These are phyloP conservation scores for Chrysogorgia sp. DNA, from an alignment of 92 coral and sea anemone genomes.

Conservation along the genomic window DNA sequence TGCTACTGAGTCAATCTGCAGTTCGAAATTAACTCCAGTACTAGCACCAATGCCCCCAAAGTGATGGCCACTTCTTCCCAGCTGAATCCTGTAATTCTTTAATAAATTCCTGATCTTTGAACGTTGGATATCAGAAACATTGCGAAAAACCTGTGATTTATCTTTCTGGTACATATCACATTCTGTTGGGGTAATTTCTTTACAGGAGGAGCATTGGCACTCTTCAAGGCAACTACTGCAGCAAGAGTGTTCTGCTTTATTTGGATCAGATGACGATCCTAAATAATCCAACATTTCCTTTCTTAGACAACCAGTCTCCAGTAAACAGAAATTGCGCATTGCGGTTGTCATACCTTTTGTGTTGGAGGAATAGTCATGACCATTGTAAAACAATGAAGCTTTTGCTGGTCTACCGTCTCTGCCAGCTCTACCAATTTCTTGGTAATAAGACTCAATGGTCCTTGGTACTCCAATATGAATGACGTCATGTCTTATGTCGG, in stretches of 20 bases:
- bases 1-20: slow-evolving; percentile 53
- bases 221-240: slow-evolving; percentile 42
- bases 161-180: not conserved
- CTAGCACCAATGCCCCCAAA: slow-evolving; percentile 50
- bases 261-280: slow-evolving; percentile 30
- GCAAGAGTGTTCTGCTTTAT: slow-evolving; percentile 27
- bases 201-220: slow-evolving; percentile 37
- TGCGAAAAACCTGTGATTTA: slow-evolving; percentile 22
- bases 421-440: slow-evolving; percentile 65
- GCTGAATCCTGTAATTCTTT: slow-evolving; percentile 39
- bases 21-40: slow-evolving; percentile 56
- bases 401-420: slow-evolving; percentile 49
- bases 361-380: slow-evolving; percentile 51
- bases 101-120: slow-evolving; percentile 21
- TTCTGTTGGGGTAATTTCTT: not conserved
- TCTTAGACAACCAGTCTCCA: slow-evolving; percentile 42
- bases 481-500: slow-evolving; percentile 54
- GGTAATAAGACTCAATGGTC: slow-evolving; percentile 54
- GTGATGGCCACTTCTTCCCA: slow-evolving; percentile 26
- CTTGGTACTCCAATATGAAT: slow-evolving; percentile 62
- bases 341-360: slow-evolving; percentile 54
- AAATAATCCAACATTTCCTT: slow-evolving; percentile 38
- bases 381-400: slow-evolving; percentile 49
- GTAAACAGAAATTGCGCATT: slow-evolving; percentile 43
- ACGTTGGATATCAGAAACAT: slow-evolving; percentile 45